These are phyloP conservation scores for Cnemophilus loriae DNA, from an alignment of 2,113 vertebrate species.

Conservation along the genomic window DNA sequence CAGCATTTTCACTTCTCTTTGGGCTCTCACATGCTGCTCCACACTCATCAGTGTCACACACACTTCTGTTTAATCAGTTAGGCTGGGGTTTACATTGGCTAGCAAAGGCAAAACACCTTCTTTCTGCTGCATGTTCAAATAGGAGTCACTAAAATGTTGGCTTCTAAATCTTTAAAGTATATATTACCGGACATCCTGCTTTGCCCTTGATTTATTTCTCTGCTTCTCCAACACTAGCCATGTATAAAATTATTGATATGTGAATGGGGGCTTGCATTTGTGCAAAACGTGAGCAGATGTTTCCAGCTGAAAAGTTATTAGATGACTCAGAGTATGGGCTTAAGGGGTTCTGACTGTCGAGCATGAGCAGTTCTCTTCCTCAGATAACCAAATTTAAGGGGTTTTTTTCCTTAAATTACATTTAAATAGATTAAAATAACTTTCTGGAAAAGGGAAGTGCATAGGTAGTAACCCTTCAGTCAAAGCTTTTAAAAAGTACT, in stretches of 20 bases:
- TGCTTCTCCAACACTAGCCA: not conserved
- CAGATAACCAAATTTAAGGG: not conserved
- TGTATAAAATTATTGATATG: not conserved
- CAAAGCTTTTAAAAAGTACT: too few species aligned
- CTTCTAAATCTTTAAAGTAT: not conserved
- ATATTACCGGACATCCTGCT: not conserved
- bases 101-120: not conserved
- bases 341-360: not conserved
- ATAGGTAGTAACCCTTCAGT: not conserved
- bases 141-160: not conserved
- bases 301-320: not conserved
- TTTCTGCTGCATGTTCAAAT: not conserved
- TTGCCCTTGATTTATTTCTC: not conserved
- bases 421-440: constrained; percentile 1
- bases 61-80: not conserved
- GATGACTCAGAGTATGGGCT: not conserved
- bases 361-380: not conserved
- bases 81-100: not conserved
- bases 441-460: not conserved
- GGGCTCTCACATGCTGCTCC: not conserved
- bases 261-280: not conserved
- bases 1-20: not conserved
- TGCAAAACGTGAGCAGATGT: not conserved
- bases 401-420: constrained; percentile 12
- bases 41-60: not conserved